These are phyloP conservation scores for Bos javanicus DNA, from an alignment of 2,113 vertebrate genomes.

Conservation along the genomic window DNA sequence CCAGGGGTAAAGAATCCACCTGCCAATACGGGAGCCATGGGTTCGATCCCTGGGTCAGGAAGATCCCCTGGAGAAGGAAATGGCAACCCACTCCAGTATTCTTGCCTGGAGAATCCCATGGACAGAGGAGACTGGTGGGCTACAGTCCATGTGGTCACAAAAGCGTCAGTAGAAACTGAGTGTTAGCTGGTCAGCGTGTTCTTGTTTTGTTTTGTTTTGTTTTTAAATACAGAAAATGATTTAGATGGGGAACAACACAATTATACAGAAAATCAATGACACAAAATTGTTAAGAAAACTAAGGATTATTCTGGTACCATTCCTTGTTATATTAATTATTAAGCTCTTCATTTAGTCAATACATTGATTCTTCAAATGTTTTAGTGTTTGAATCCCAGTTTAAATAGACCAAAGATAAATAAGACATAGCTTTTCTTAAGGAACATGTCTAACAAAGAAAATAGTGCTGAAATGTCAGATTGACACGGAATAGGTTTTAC, in stretches of 20 bases:
- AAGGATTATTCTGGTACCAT: not conserved
- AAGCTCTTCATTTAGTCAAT: not conserved
- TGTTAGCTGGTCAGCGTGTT: not conserved
- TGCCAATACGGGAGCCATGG: accelerated
- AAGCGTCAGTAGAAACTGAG: not conserved
- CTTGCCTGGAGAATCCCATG: not conserved
- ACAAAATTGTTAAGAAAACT: not conserved
- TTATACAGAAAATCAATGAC: not conserved
- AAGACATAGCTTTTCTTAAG: not conserved
- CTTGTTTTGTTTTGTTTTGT: no score
- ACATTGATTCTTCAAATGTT: not conserved
- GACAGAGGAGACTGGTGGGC: not conserved
- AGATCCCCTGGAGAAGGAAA: not conserved
- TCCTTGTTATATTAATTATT: not conserved
- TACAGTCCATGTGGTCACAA: not conserved
- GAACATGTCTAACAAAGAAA: not conserved
- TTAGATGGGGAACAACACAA: not conserved
- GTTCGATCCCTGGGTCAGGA: not conserved
- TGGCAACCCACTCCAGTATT: not conserved
- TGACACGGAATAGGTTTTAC: not conserved
- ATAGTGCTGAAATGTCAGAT: not conserved
- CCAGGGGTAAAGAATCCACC: not conserved
- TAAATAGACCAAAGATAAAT: not conserved
- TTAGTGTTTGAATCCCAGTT: not conserved
- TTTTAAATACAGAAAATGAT: not conserved